These are phyloP conservation scores for Lepidotrigona ventralis DNA, from an alignment of 1,140 invertebrate genomes.

Conservation along the genomic window DNA sequence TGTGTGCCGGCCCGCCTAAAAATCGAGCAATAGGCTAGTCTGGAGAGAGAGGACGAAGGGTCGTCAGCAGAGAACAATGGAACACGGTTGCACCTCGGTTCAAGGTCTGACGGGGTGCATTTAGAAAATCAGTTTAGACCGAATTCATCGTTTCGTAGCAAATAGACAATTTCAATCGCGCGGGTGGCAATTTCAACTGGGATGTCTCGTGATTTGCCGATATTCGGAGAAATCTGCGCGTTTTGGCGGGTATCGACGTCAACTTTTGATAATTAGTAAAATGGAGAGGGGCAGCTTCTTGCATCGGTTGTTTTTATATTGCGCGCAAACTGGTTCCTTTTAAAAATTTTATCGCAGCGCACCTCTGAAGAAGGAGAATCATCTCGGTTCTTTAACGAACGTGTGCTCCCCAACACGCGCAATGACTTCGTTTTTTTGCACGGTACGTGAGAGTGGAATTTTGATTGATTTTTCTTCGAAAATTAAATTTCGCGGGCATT, in stretches of 20 bases:
- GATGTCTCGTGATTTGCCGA: slow-evolving; percentile 20
- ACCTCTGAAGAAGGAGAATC: slow-evolving; percentile 1
- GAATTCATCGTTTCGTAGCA: slow-evolving; percentile 29
- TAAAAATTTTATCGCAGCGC: slow-evolving; percentile 30
- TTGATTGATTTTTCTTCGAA: slow-evolving; percentile 36
- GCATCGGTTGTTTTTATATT: slow-evolving; percentile 16
- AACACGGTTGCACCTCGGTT: slow-evolving; percentile 61
- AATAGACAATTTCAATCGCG: not conserved
- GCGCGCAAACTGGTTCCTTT: slow-evolving; percentile 27
- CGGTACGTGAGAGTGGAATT: slow-evolving; percentile 26
- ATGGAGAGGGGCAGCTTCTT: slow-evolving; percentile 7
- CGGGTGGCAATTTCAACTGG: slow-evolving; percentile 25
- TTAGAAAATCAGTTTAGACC: slow-evolving; percentile 53
- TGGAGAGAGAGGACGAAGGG: slow-evolving; percentile 53
- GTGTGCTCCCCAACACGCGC: slow-evolving; percentile 23
- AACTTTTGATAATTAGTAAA: slow-evolving; percentile 33
- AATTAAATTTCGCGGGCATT: slow-evolving; percentile 11
- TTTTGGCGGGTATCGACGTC: not conserved
- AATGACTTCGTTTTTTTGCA: slow-evolving; percentile 23
- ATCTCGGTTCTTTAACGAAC: slow-evolving; percentile 7
- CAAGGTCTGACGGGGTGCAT: slow-evolving; percentile 57
- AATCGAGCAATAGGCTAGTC: slow-evolving; percentile 62
- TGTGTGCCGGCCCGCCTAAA: slow-evolving; percentile 49
- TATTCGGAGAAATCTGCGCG: slow-evolving; percentile 16
- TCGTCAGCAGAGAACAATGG: slow-evolving; percentile 67